These are phyloP conservation scores for Cynaeus angustus DNA, from an alignment of 2,888 invertebrate species.

Conservation along the genomic window DNA sequence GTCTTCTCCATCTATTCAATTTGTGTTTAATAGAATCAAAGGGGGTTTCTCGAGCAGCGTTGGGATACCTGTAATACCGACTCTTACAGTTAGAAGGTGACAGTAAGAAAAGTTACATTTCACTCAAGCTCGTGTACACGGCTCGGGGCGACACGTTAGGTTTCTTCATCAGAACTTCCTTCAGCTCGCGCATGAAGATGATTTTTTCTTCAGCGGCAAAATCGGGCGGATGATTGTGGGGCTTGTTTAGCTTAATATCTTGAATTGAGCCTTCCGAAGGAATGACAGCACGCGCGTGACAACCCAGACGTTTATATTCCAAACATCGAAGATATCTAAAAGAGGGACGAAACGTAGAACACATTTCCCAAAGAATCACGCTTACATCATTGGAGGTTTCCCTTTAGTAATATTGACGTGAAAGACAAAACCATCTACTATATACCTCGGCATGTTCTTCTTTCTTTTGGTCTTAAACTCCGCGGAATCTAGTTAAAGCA, in stretches of 20 bases:
- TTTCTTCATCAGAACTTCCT: constrained; percentile 65
- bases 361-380: constrained; percentile 43
- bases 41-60: constrained; percentile 66
- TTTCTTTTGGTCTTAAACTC: constrained; percentile 60
- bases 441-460: constrained; percentile 68
- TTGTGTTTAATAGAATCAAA: constrained; percentile 66
- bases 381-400: constrained; percentile 69
- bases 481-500: constrained; percentile 30
- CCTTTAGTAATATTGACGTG: constrained; percentile 70
- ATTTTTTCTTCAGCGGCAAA: constrained; percentile 69
- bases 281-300: constrained; percentile 68
- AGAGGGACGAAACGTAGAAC: background rate
- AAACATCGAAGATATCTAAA: constrained; percentile 67
- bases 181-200: constrained; percentile 67
- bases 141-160: constrained; percentile 61
- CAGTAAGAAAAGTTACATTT: constrained; percentile 59
- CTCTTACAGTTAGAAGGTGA: background rate
- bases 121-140: constrained; percentile 65
- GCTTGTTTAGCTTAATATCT: constrained; percentile 67
- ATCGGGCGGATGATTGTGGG: constrained; percentile 69
- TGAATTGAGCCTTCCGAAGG: constrained; percentile 67
- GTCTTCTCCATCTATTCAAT: constrained; percentile 66
- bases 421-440: constrained; percentile 70
- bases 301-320: constrained; percentile 69
- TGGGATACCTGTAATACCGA: constrained; percentile 65